These are phyloP conservation scores for Athetis lepigone DNA, from an alignment of 2,888 invertebrate species.

Conservation along the genomic window DNA sequence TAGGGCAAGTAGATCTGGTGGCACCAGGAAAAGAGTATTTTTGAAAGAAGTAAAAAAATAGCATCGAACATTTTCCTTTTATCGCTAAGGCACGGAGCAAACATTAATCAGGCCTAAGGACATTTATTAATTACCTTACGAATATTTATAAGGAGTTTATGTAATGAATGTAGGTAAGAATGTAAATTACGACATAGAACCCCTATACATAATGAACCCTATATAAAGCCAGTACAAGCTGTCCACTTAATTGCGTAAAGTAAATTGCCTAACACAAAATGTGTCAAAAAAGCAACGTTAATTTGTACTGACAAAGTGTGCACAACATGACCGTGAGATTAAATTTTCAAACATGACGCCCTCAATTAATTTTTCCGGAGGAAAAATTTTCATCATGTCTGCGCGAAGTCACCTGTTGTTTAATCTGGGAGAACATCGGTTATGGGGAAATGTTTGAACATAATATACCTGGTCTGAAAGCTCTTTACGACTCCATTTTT, in stretches of 20 bases:
- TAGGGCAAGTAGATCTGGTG: background rate
- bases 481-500: conserved; percentile 38
- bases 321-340: conserved; percentile 82
- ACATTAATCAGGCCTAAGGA: conserved; percentile 10
- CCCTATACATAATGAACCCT: conserved; percentile 57
- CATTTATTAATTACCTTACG: conserved; percentile 19
- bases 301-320: conserved; percentile 77
- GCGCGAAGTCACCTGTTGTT: conserved; percentile 70
- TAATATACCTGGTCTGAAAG: conserved; percentile 63
- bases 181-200: conserved; percentile 45
- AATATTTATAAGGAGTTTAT: conserved; percentile 35
- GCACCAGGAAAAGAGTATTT: background rate
- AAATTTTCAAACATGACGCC: conserved; percentile 84
- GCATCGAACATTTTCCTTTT: background rate
- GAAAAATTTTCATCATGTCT: conserved; percentile 78
- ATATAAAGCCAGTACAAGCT: conserved; percentile 49
- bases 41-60: background rate
- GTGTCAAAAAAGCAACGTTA: conserved; percentile 77
- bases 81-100: conserved; percentile 7
- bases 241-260: conserved; percentile 63
- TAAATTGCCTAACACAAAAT: conserved; percentile 78
- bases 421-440: conserved; percentile 74
- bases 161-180: conserved; percentile 16
- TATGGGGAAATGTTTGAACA: conserved; percentile 65
- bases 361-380: conserved; percentile 81